Conservation (phyloP, 2,888 invertebrate genomes). For the Conomelus anceps region DNA sequence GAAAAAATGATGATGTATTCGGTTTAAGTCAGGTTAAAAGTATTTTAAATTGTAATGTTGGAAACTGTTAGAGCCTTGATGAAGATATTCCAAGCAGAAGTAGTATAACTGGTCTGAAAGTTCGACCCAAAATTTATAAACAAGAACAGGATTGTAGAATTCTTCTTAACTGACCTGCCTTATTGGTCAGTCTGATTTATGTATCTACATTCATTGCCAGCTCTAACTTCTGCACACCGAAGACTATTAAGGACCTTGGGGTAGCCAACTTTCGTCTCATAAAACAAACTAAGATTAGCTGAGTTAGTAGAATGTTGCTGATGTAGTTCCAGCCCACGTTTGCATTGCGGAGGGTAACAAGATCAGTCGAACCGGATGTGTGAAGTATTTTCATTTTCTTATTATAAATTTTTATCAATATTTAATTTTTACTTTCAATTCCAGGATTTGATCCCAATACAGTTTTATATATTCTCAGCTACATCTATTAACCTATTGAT, state of each 20-base stretch:
- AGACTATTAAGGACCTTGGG: not conserved
- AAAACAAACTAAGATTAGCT: not conserved
- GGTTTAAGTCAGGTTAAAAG: too few species aligned
- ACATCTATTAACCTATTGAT: too few species aligned
- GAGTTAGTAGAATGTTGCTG: not conserved
- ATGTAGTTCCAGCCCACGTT: not conserved
- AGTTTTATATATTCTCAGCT: too few species aligned
- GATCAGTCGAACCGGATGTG: not conserved
- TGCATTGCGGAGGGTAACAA: not conserved
- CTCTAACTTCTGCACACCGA: not conserved
- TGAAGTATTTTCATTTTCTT: not conserved
- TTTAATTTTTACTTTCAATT: too few species aligned
- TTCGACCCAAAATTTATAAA: not conserved
- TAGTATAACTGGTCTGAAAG: not conserved
- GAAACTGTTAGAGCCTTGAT: not conserved
- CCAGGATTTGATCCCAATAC: too few species aligned
- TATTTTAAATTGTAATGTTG: too few species aligned
- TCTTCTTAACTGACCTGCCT: not conserved
- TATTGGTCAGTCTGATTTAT: not conserved
- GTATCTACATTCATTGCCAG: not conserved
- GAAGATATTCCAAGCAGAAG: not conserved
- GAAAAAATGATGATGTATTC: too few species aligned
- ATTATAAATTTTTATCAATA: not conserved
- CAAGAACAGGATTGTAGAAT: not conserved
- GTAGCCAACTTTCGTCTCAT: not conserved